These are phyloP conservation scores for Actinostola sp. DNA, from an alignment of 92 coral and sea anemone genomes.

Conservation along the genomic window DNA sequence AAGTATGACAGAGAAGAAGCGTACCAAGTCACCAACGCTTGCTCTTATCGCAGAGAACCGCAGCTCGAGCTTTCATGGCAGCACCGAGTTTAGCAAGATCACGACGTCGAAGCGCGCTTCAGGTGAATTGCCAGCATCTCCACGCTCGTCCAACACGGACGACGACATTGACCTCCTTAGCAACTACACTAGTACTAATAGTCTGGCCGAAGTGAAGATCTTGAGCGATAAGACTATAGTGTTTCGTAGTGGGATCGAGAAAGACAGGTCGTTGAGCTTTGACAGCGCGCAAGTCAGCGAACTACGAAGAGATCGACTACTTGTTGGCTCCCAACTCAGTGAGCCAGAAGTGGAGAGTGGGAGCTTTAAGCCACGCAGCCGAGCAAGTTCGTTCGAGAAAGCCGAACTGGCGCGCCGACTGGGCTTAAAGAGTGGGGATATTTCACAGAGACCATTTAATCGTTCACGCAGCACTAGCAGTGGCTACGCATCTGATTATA, in stretches of 20 bases:
- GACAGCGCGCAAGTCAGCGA: constrained; percentile 72
- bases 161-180: constrained; percentile 41
- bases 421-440: constrained; percentile 81
- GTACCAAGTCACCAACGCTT: constrained; percentile 85
- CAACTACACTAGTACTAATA: constrained; percentile 45
- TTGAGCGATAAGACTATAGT: constrained; percentile 91
- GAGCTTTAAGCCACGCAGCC: constrained; percentile 52
- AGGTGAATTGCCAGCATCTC: constrained; percentile 17
- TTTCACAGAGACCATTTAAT: constrained; percentile 49
- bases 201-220: constrained; percentile 89
- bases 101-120: constrained; percentile 42
- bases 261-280: constrained; percentile 69
- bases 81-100: constrained; percentile 79
- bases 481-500: constrained; percentile 51
- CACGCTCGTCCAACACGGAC: background rate
- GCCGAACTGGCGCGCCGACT: constrained; percentile 81
- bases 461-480: constrained; percentile 73
- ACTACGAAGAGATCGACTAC: constrained; percentile 74
- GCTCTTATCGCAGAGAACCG: constrained; percentile 85
- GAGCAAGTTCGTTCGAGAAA: constrained; percentile 78
- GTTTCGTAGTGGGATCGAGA: constrained; percentile 69
- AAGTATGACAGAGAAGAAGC: constrained; percentile 82
- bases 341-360: constrained; percentile 62
- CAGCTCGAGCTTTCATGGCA: constrained; percentile 96
- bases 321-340: constrained; percentile 63